Conservation (phyloP, 2,797 vertebrate species). For the Micrastur ruficollis region DNA sequence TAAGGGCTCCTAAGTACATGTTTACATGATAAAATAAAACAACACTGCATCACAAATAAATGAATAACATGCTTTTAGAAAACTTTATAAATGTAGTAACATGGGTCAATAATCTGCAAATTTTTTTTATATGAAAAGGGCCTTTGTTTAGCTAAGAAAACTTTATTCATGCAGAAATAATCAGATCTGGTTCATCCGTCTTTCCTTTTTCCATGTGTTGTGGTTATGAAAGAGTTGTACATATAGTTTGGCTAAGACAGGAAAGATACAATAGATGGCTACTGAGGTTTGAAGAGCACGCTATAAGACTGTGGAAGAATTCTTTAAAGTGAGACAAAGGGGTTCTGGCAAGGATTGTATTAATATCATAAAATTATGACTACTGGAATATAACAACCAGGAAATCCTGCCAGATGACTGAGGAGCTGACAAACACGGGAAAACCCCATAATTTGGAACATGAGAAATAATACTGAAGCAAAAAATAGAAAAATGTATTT, state of each 20-base stretch:
- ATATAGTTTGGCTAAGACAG: neutral
- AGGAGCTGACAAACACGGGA: neutral
- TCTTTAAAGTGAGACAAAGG: neutral
- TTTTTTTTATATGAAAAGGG: neutral
- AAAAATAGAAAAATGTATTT: neutral
- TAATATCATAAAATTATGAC: neutral
- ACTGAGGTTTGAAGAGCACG: neutral
- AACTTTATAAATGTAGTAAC: neutral
- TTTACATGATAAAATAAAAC: neutral
- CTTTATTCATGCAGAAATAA: neutral
- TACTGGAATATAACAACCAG: neutral
- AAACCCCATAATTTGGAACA: neutral
- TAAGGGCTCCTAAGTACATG: neutral
- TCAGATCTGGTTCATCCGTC: neutral
- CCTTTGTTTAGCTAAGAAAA: slow-evolving; percentile 16
- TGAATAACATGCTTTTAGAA: neutral
- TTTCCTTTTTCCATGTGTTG: neutral
- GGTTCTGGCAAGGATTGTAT: neutral
- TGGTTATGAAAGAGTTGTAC: neutral
- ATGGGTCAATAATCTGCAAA: neutral
- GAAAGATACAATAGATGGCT: neutral
- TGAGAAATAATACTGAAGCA: neutral
- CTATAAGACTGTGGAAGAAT: neutral
- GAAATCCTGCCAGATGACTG: neutral
- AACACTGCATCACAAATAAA: neutral